A percentile compares a stretch with the other conserved stretches of the same genome.
These are phyloP conservation scores for Dynastes hyllus DNA, from an alignment of 2,888 invertebrate species.

Conservation along the genomic window DNA sequence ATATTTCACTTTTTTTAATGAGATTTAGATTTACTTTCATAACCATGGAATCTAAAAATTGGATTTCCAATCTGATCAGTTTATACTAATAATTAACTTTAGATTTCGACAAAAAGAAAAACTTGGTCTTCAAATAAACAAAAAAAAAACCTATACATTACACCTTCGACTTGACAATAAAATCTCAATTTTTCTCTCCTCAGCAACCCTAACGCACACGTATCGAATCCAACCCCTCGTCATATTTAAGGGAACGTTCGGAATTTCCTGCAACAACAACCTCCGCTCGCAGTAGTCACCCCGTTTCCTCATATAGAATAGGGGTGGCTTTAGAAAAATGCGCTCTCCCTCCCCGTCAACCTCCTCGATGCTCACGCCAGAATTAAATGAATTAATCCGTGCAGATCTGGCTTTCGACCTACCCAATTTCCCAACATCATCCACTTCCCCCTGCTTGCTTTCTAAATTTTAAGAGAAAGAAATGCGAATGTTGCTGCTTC, in stretches of 20 bases:
- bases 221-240: constrained; percentile 31
- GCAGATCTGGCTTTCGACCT: constrained; percentile 60
- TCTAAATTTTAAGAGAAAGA: constrained; percentile 55
- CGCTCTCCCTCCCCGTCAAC: neutral
- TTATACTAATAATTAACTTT: too few relatives aligned
- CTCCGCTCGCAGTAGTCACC: constrained; percentile 30
- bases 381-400: constrained; percentile 62
- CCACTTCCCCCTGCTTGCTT: constrained; percentile 49
- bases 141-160: constrained; percentile 7
- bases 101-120: too few relatives aligned
- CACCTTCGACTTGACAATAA: constrained; percentile 45
- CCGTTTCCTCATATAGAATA: constrained; percentile 34
- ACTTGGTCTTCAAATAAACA: neutral
- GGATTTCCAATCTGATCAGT: too few relatives aligned
- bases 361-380: constrained; percentile 51
- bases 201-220: constrained; percentile 17
- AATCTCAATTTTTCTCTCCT: constrained; percentile 52
- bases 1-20: too few relatives aligned
- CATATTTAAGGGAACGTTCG: constrained; percentile 37
- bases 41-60: too few relatives aligned
- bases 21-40: too few relatives aligned
- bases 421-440: constrained; percentile 34
- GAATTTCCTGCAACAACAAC: constrained; percentile 24
- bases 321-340: constrained; percentile 41
- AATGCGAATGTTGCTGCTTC: constrained; percentile 29